Percentiles rank a stretch among this genome's conserved stretches.
These are phyloP conservation scores for Drosophila sturtevanti DNA, from an alignment of 1,140 invertebrate genomes.

Conservation along the genomic window DNA sequence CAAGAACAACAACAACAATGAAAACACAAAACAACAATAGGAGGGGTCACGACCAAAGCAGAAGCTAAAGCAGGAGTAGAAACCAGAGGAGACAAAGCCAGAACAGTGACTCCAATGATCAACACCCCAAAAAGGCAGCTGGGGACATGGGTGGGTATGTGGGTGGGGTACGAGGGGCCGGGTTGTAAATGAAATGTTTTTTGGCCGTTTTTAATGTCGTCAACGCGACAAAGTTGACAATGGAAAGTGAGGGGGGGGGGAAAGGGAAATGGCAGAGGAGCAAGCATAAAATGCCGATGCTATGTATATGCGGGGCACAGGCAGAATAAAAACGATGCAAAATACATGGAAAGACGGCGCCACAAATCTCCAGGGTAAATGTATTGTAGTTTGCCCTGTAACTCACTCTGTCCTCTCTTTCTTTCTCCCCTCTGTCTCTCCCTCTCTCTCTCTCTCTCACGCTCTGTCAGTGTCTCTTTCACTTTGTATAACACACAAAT, in stretches of 20 bases:
- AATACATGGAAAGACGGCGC: conserved; percentile 13
- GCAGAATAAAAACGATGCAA: conserved; percentile 33
- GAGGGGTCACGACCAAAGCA: too few species aligned
- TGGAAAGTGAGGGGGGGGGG: conserved; percentile 7
- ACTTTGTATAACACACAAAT: conserved; percentile 68
- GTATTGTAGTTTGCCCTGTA: conserved; percentile 50
- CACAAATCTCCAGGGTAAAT: conserved; percentile 56
- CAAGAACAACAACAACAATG: not conserved
- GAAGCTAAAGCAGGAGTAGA: too few species aligned
- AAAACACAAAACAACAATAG: too few species aligned
- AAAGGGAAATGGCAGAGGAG: conserved; percentile 2
- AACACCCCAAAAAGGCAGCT: not conserved
- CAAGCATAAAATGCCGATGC: conserved; percentile 23
- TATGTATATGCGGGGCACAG: not conserved
- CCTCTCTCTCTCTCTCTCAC: not conserved
- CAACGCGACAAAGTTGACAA: conserved; percentile 62
- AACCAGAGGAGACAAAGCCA: not conserved
- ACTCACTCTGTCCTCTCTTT: not conserved
- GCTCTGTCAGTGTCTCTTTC: not conserved
- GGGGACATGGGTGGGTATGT: not conserved
- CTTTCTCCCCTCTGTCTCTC: not conserved
- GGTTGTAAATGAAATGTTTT: conserved; percentile 72
- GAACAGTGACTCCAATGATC: conserved; percentile 16
- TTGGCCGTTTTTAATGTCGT: conserved; percentile 53
- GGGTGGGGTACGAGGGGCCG: not conserved